phyloP scores from a whole-genome alignment of 35 echinoderm and acorn worm species.

The Holothuria glaberrima region DNA sequence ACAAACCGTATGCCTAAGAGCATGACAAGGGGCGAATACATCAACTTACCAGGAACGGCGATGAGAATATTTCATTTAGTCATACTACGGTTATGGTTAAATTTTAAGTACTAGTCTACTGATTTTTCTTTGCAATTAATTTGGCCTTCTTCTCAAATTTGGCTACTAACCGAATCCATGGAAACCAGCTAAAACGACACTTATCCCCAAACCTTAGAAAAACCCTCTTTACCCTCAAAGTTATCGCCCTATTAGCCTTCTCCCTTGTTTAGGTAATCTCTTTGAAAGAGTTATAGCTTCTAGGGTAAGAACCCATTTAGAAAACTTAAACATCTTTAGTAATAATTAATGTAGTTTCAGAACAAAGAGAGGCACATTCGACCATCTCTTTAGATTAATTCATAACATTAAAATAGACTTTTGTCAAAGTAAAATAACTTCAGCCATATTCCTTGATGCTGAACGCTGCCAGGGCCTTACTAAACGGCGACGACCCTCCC shows the following conservation, averaged over 20 bases:
- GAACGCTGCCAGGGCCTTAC: too few relatives aligned
- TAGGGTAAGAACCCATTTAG: not conserved
- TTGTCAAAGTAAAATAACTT: not conserved
- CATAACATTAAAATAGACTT: not conserved
- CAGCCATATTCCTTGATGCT: not conserved
- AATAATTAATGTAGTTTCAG: not conserved
- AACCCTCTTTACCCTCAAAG: not conserved
- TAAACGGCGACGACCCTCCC: too few relatives aligned
- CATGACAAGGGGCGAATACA: too few relatives aligned
- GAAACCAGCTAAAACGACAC: not conserved
- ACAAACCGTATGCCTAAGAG: too few relatives aligned
- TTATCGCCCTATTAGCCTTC: conserved; percentile 3
- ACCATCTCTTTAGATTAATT: not conserved
- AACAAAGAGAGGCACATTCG: not conserved
- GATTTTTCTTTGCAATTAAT: not conserved
- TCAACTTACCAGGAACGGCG: too few relatives aligned
- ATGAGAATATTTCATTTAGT: too few relatives aligned
- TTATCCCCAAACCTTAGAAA: not conserved
- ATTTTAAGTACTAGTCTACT: too few relatives aligned
- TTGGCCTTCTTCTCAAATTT: not conserved
- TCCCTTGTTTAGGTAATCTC: too few relatives aligned
- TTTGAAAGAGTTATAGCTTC: not conserved
- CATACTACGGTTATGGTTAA: too few relatives aligned
- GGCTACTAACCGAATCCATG: not conserved
- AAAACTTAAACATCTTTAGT: not conserved